phyloP scores from a whole-genome alignment of 2,797 vertebrate genomes.

The Graptemys geographica region DNA sequence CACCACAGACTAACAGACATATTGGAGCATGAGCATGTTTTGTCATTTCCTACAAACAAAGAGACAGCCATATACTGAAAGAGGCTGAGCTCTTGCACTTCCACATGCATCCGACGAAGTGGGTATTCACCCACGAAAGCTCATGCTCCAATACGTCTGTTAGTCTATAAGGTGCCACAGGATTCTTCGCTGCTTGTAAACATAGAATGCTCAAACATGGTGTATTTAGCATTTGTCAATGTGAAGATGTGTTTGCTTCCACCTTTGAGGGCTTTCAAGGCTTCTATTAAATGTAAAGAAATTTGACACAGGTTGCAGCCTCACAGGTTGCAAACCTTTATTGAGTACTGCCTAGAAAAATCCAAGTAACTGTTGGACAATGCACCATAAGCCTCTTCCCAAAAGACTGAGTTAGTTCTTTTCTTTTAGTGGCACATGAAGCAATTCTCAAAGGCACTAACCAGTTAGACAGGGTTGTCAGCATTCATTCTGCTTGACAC shows the following conservation, averaged over 20 bases:
- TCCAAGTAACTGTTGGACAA: conserved; percentile 18
- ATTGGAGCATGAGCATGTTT: too few species aligned
- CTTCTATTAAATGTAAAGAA: conserved; percentile 6
- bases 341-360: conserved; percentile 35
- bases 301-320: conserved; percentile 9
- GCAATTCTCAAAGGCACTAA: neutral
- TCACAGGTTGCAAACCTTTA: conserved; percentile 31
- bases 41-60: too few species aligned
- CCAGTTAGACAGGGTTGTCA: neutral
- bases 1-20: too few species aligned
- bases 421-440: neutral
- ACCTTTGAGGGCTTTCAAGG: neutral
- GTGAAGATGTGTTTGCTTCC: neutral
- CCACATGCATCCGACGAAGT: too few species aligned
- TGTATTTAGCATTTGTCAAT: neutral
- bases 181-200: neutral
- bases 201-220: neutral
- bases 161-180: too few species aligned
- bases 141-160: too few species aligned
- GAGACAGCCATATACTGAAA: too few species aligned
- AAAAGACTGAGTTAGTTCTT: neutral
- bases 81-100: too few species aligned
- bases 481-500: neutral
- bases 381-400: neutral
- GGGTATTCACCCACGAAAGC: too few species aligned